These are phyloP conservation scores for Aphodius sticticus DNA, from an alignment of 2,888 invertebrate genomes.

Conservation along the genomic window DNA sequence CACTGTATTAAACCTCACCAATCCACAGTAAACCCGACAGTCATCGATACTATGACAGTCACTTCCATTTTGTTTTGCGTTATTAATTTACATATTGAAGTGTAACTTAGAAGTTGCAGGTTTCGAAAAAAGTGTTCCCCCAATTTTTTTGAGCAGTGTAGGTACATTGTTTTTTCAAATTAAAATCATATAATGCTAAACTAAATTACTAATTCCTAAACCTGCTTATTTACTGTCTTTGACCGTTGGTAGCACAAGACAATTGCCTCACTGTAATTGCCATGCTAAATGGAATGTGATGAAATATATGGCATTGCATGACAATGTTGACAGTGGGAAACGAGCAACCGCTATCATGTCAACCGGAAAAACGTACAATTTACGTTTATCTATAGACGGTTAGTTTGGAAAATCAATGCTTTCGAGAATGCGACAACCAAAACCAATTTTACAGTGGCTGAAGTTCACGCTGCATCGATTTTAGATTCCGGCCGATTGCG, in stretches of 20 bases:
- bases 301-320: neutral
- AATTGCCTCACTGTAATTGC: neutral
- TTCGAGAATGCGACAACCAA: neutral
- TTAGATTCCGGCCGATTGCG: neutral
- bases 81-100: too few species aligned
- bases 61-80: too few species aligned
- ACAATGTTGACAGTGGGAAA: neutral
- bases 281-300: neutral
- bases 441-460: slow-evolving; percentile 4
- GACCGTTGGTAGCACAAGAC: neutral
- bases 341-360: neutral
- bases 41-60: too few species aligned
- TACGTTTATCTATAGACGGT: neutral
- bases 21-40: too few species aligned
- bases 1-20: too few species aligned
- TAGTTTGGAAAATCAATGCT: neutral
- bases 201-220: neutral
- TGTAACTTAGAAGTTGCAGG: too few species aligned
- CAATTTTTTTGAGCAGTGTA: too few species aligned
- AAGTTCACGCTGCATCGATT: neutral
- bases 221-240: neutral
- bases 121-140: too few species aligned
- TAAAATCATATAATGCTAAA: neutral
- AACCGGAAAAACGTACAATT: neutral
- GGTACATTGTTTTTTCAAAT: too few species aligned